Evolutionary conservation across 2,888 invertebrate genomes (phyloP), one percentile per base, ranked within the genome.

Genomic region (Notodonta ziczac): DNA sequence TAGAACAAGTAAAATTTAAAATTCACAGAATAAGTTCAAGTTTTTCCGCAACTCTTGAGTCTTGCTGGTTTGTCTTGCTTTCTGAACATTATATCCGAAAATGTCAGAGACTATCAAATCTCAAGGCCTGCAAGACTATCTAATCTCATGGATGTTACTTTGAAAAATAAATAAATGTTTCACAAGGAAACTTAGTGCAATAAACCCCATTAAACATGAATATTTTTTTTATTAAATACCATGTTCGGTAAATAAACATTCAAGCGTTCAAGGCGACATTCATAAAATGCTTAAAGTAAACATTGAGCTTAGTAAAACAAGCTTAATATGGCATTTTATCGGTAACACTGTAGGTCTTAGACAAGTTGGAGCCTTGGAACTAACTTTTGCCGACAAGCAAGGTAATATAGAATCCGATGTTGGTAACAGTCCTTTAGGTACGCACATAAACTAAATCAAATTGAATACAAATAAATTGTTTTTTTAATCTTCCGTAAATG

Each of bases 241-340:
- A 55, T 40, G 5, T 12, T 55, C 14, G 59, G 58, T 74, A 74
- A 74, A 76, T 64, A 59, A 71, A 62, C 67, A 67, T 65, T 60
- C 54, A 67, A 77, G 77, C 75, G 63, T 72, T 59, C 62, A 65
- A 74, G 75, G 77, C 73, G 75, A 77, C 70, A 67, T 76, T 66
- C 44, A 68, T 60, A 66, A 66, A 72, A 74, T 67, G 70, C 64
- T 69, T 66, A 67, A 65, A 62, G 70, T 64, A 73, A 70, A 73
- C 66, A 61, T 72, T 59, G 70, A 74, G 65, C 62, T 74, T 67
- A 48, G 58, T 63, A 70, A 61, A 67, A 61, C 65, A 72, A 73
- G 74, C 77, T 65, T 71, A 16, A 12, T 51, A 66, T 76, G 77
- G 65, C 74, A 63, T 76, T 63, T 76, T 52, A 63, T 68, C 57